Conservation (phyloP, 1,140 invertebrate genomes). For the Dryas iulia region DNA sequence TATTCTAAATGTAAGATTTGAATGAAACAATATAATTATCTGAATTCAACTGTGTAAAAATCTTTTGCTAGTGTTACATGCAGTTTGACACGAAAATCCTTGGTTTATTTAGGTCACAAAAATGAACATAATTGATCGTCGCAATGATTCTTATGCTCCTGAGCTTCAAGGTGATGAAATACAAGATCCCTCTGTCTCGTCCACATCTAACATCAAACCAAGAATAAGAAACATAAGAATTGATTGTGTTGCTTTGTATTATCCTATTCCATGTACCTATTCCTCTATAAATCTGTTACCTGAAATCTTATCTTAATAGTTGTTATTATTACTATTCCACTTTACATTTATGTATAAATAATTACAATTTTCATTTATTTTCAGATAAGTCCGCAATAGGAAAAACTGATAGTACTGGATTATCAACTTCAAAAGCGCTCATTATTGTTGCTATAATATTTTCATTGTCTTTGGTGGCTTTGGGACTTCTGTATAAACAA, state of each 20-base stretch:
- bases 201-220: conserved; percentile 51
- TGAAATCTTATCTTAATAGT: not conserved
- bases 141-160: conserved; percentile 16
- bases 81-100: not conserved
- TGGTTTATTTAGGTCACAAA: conserved; percentile 13
- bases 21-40: conserved; percentile 3
- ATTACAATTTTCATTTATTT: conserved; percentile 7
- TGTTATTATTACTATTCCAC: conserved; percentile 20
- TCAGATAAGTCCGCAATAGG: conserved; percentile 18
- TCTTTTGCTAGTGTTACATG: not conserved
- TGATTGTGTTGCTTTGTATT: conserved; percentile 47
- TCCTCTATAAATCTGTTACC: conserved; percentile 17
- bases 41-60: not conserved
- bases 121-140: conserved; percentile 23
- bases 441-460: conserved; percentile 84
- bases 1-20: not conserved
- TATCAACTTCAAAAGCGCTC: conserved; percentile 81
- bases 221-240: conserved; percentile 47
- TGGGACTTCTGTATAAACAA: conserved; percentile 86
- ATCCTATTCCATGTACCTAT: conserved; percentile 58
- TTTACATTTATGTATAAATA: not conserved
- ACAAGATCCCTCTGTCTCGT: conserved; percentile 65
- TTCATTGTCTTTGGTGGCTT: conserved; percentile 81
- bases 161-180: conserved; percentile 53
- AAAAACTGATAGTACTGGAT: conserved; percentile 29